Conservation (phyloP, 1,140 invertebrate genomes). For the Leptopilina boulardi region DNA sequence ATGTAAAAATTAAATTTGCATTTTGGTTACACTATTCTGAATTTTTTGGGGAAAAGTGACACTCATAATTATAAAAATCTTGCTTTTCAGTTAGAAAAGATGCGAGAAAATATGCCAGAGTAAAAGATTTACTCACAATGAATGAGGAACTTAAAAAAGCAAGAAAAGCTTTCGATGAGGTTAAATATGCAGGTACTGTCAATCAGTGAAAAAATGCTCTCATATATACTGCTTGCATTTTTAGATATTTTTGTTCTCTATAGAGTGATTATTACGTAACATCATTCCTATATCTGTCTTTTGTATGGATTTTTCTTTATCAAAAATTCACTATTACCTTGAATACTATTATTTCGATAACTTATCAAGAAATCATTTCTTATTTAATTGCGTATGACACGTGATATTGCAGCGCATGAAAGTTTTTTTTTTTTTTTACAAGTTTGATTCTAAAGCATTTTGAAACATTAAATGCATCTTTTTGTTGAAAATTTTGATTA, state of each 20-base stretch:
- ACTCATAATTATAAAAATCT: constrained; percentile 34
- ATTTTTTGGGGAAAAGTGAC: too few relatives aligned
- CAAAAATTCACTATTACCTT: not conserved
- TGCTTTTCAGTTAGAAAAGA: constrained; percentile 91
- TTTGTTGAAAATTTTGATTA: not conserved
- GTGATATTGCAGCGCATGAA: constrained; percentile 15
- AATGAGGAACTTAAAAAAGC: constrained; percentile 99
- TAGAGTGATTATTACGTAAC: not conserved
- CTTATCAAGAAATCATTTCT: constrained; percentile 1
- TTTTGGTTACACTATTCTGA: too few relatives aligned
- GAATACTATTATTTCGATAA: constrained; percentile 5
- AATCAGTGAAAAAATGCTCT: constrained; percentile 54
- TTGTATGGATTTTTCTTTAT: constrained; percentile 8
- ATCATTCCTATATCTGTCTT: constrained; percentile 1
- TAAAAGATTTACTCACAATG: constrained; percentile 98
- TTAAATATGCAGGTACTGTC: constrained; percentile 88
- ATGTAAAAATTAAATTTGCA: too few relatives aligned
- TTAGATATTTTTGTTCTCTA: not conserved
- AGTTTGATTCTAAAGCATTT: not conserved
- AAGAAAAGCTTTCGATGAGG: constrained; percentile 99
- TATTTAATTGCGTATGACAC: not conserved
- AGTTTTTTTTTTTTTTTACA: not conserved
- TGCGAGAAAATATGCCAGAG: constrained; percentile 96
- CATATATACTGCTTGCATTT: constrained; percentile 11
- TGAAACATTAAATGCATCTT: not conserved